These are phyloP conservation scores for Ailuropoda melanoleuca DNA, from an alignment of 2,113 vertebrate species.

Conservation along the genomic window DNA sequence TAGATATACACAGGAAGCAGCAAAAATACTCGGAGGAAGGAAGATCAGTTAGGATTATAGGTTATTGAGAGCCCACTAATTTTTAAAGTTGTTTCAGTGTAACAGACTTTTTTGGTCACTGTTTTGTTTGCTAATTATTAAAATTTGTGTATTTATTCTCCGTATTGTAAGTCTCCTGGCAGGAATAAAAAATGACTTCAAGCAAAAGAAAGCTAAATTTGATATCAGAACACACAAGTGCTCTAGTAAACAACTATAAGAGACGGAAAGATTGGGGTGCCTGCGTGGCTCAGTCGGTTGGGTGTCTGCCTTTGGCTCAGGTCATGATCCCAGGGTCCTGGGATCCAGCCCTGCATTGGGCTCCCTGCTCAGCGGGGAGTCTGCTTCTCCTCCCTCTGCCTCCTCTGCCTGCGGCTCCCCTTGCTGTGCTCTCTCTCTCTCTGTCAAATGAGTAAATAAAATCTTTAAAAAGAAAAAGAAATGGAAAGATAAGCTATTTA, in stretches of 20 bases:
- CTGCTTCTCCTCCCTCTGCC: no score
- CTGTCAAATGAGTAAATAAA: no score
- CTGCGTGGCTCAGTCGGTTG: no score
- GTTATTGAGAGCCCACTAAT: not conserved
- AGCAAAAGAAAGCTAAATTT: not conserved
- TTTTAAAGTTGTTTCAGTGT: not conserved
- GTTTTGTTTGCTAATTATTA: not conserved
- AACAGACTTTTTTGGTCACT: not conserved
- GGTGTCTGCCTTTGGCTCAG: no score
- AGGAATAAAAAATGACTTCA: not conserved
- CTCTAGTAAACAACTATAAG: not conserved
- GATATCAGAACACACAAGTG: not conserved
- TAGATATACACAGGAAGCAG: not conserved
- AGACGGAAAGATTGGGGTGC: not conserved
- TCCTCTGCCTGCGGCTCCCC: no score
- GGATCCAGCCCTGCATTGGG: no score
- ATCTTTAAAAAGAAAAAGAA: not conserved
- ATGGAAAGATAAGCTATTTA: not conserved
- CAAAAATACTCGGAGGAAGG: not conserved
- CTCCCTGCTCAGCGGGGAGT: no score
- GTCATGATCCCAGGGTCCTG: no score
- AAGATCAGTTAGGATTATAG: not conserved
- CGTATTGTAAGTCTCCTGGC: not conserved
- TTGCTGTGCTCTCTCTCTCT: no score
- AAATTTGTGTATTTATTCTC: not conserved